Base-by-base conservation (phyloP, 2,113 vertebrate species). In the Trichomycterus rosablanca region DNA sequence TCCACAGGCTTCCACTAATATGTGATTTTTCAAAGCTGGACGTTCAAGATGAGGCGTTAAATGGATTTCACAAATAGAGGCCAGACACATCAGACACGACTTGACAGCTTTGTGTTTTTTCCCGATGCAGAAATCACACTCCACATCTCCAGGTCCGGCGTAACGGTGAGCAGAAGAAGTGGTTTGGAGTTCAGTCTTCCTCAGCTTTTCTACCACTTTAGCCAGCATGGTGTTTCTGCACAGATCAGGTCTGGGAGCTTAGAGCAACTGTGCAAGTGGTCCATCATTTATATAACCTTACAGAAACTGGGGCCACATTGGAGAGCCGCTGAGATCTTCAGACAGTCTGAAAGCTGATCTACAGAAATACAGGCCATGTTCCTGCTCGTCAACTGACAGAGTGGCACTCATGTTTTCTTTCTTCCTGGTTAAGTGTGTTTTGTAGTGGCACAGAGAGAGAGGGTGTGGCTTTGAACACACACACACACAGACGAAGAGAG, bases 101-200 rank as follows among this genome's bases (percentile, higher is more conserved):
- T n/a, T 40, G 11, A 40, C 5, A 5, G 14, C 37, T 40, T 40
- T n/a, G 14, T 1, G 11, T 40, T 40, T 14, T 40, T 5, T 40
- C 37, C 5, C 37, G 15, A 9, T 10, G 12, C 44, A 23, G 18
- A 12, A 23, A 46, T 23, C 63, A 46, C 51, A 65, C 32, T 42
- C 63, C 19, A 65, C 53, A 65, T 65, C 43, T 65, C 63, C 53
- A 43, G 60, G 60, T 63, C 37, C 60, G 42, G 48, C 35, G 19
- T 63, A 63, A 51, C 37, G 32, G 35, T 63, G 60, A 51, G 60
- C 60, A 52, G 59, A 14, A 42, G 46, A 42, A 52, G 48, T 16
- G 48, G 57, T 10, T 45, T 22, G 43, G 43, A 2, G 11, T 40
- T 40, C 37, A n/a, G 37, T n/a, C 12, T 40, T n/a, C 37, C n/a